These are phyloP conservation scores for Dendrolimus pini DNA, from an alignment of 2,888 invertebrate genomes.

Conservation along the genomic window DNA sequence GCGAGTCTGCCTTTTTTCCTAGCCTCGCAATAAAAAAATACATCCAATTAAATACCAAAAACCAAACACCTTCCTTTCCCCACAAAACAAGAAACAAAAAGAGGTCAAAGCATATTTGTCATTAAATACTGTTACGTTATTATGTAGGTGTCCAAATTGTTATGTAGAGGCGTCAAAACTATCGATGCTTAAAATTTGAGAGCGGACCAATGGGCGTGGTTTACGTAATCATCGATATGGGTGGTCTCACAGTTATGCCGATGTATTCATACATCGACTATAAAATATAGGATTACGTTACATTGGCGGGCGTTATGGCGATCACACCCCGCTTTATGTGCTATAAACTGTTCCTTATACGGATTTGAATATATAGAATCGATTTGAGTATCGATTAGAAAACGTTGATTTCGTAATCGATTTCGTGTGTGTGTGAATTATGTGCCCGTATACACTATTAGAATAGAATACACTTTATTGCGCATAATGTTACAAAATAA, in stretches of 20 bases:
- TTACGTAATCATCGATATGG: slow-evolving; percentile 46
- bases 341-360: slow-evolving; percentile 30
- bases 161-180: slow-evolving; percentile 26
- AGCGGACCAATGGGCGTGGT: slow-evolving; percentile 53
- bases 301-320: slow-evolving; percentile 31
- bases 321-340: slow-evolving; percentile 56
- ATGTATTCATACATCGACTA: slow-evolving; percentile 28
- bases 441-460: no score
- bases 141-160: slow-evolving; percentile 49
- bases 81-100: slow-evolving; percentile 5
- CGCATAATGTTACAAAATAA: no score
- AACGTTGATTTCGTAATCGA: not conserved
- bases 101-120: slow-evolving; percentile 14
- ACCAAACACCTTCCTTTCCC: no score
- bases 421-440: not conserved
- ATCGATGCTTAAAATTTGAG: slow-evolving; percentile 51
- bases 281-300: slow-evolving; percentile 53
- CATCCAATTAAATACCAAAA: no score
- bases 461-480: no score
- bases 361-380: slow-evolving; percentile 9
- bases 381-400: not conserved
- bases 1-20: no score
- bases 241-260: slow-evolving; percentile 47
- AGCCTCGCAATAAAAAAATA: no score
- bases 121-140: slow-evolving; percentile 12